Evolutionary conservation across 2,888 invertebrate species (phyloP), one percentile per base, ranked within the genome.

Genomic region (Pherbina coryleti): DNA sequence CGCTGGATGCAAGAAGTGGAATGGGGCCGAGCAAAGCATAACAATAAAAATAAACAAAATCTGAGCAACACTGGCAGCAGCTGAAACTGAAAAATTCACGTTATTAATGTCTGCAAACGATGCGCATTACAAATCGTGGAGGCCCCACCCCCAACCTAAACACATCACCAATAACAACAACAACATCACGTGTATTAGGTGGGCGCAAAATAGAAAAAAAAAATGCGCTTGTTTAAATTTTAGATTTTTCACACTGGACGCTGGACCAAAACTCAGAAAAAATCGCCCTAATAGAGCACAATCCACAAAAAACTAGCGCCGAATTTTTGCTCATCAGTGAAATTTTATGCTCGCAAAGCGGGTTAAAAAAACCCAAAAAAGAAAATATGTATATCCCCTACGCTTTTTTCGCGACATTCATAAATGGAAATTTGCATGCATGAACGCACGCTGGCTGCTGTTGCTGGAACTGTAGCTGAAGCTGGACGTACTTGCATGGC

Each of bases 71-170:
- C 69, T 76, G 76, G 76, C 25, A 49, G 57, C 71, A 70, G 74
- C 74, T 74, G 74, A 74, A 74, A 66, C 74, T 74, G 74, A 74
- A 74, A 74, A 74, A 74, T 74, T 74, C 74, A 70, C 69, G 78
- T 80, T 80, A 80, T 80, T 80, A 79, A 80, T 80, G 80, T 78
- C 78, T 75, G 62, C 76, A 71, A 78, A 78, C 73, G 76, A 72
- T 73, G 73, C 73, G 67, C 73, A 69, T 74, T 77, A 55, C 74
- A 69, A 64, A 37, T 67, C 53, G 57, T 67, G 28, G 55, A 53
- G 37, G 14, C 57, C 11, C n/a, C 66, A n/a, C 9, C 49, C 19
- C 2, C 22, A 2, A 19, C 14, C n/a, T 17, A 2, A 49, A 34
- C 17, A 70, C 71, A n/a, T 31, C 44, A 51, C 25, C 53, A 55